These are phyloP conservation scores for Zalophus californianus DNA, from an alignment of 2,797 vertebrate species.

Conservation along the genomic window DNA sequence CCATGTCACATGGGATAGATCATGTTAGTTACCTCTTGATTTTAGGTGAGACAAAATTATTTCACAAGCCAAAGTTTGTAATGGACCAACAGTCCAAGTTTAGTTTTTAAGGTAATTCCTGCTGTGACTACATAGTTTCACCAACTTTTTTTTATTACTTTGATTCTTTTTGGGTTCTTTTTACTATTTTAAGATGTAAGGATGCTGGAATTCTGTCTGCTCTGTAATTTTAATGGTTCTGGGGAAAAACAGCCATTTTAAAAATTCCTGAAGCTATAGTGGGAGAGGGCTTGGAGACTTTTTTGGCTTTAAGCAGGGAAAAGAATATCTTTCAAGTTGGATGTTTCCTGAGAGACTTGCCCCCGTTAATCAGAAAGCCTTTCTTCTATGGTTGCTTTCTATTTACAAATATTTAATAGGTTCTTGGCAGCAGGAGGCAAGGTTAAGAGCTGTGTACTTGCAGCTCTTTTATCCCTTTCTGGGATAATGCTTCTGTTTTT, in stretches of 20 bases:
- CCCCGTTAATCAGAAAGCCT: background rate
- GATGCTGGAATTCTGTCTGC: background rate
- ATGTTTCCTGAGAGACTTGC: conserved; percentile 39
- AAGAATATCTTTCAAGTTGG: conserved; percentile 5
- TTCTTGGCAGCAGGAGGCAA: background rate
- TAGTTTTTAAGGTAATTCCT: conserved; percentile 15
- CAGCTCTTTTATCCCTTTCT: background rate
- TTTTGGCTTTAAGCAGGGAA: background rate
- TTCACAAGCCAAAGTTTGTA: conserved; percentile 4
- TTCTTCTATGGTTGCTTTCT: background rate
- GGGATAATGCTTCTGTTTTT: conserved; percentile 24
- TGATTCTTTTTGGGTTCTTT: background rate
- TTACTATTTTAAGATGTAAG: background rate
- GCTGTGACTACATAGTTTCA: background rate
- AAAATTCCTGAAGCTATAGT: background rate
- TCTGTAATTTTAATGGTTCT: background rate
- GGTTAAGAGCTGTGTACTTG: conserved; percentile 22
- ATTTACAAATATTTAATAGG: conserved; percentile 48
- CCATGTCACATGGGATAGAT: too few relatives aligned
- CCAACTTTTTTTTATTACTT: background rate
- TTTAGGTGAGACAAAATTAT: conserved; percentile 30
- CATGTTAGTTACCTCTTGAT: background rate
- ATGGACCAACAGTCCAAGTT: background rate
- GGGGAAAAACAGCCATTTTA: background rate
- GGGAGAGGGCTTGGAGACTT: background rate